Evolutionary conservation across 2,888 invertebrate species (phyloP).

Genomic region (Dicyrtoma fusca): DNA sequence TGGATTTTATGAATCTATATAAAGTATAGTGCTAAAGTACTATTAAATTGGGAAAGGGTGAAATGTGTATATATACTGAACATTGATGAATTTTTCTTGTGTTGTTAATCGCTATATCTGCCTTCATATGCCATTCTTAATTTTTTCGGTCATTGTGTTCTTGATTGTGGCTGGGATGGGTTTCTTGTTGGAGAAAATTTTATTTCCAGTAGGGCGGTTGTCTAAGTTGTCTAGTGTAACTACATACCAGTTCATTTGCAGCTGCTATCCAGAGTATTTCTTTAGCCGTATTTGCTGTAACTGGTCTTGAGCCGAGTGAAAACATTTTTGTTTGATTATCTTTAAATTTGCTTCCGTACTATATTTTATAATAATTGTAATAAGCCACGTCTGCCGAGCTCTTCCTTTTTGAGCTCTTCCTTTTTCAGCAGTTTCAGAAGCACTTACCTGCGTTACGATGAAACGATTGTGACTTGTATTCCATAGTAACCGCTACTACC

Average conservation of each 20-base stretch:
- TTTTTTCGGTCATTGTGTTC: conserved; percentile 13
- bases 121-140: conserved; percentile 21
- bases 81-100: conserved; percentile 12
- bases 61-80: conserved; percentile 3
- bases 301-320: conserved; percentile 8
- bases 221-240: neutral
- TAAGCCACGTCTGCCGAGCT: neutral
- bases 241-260: neutral
- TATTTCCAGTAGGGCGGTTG: neutral
- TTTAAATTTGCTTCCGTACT: conserved; percentile 2
- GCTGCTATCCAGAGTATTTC: neutral
- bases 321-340: neutral
- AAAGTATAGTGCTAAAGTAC: conserved; percentile 18
- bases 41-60: conserved; percentile 14
- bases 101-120: conserved; percentile 18
- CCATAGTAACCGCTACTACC: no score
- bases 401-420: neutral
- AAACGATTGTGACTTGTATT: no score
- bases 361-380: neutral
- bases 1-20: conserved; percentile 14
- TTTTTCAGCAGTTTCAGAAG: conserved; percentile 1
- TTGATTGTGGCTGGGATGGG: conserved; percentile 16
- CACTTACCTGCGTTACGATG: no score
- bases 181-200: no score
- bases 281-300: no score